Conservation (phyloP, 2,113 vertebrate genomes). For the Coryphaenoides rupestris region DNA sequence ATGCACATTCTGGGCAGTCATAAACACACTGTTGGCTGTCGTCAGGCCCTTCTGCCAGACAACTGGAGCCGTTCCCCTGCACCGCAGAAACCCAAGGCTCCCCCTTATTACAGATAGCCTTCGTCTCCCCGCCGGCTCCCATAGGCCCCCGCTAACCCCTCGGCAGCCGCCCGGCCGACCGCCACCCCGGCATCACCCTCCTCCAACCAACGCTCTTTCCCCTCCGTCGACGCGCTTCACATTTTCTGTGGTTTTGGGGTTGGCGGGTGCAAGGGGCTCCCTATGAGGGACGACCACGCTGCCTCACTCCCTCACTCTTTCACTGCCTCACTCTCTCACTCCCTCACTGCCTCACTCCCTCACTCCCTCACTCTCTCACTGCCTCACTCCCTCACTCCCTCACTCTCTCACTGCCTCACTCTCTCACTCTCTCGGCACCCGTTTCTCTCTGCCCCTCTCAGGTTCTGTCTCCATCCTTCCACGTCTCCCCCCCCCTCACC, state of each 20-base stretch:
- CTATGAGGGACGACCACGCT: slow-evolving; percentile 33
- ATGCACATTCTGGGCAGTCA: slow-evolving; percentile 32
- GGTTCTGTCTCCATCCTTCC: too few species aligned
- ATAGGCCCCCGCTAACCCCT: slow-evolving; percentile 37
- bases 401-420: slow-evolving; percentile 1
- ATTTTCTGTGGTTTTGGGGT: slow-evolving; percentile 60
- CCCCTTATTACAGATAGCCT: slow-evolving; percentile 56
- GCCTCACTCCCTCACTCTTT: slow-evolving; percentile 11
- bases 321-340: slow-evolving; percentile 5
- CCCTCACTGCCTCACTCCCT: slow-evolving; percentile 23
- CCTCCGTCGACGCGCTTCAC: slow-evolving; percentile 25
- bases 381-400: slow-evolving; percentile 6
- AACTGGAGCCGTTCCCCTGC: slow-evolving; percentile 62
- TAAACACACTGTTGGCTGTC: slow-evolving; percentile 58
- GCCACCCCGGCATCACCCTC: slow-evolving; percentile 4
- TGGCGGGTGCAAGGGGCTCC: slow-evolving; percentile 38
- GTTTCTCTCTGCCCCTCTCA: too few species aligned
- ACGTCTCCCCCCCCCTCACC: too few species aligned
- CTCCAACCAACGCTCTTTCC: slow-evolving; percentile 33
- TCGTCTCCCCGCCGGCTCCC: slow-evolving; percentile 46
- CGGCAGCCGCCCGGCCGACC: slow-evolving; percentile 16
- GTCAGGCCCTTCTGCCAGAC: slow-evolving; percentile 58
- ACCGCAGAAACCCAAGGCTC: slow-evolving; percentile 61
- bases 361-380: slow-evolving; percentile 17
- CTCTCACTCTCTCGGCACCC: too few species aligned